Evolutionary conservation across 2,797 vertebrate genomes (phyloP), one percentile per base, ranked within the genome.

Genomic region (Austrolebias charrua): DNA sequence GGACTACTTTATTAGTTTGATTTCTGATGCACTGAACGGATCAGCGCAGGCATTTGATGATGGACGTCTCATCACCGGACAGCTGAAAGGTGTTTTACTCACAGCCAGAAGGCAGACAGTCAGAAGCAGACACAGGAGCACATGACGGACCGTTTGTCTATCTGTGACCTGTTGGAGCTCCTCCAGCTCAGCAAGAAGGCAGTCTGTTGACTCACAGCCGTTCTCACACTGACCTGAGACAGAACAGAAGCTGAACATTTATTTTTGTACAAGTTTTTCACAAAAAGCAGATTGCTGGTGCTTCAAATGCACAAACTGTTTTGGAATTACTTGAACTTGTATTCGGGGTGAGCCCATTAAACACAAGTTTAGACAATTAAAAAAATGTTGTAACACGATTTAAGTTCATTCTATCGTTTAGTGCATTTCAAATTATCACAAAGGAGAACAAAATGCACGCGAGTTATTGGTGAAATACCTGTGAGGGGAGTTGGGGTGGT

Each of bases 101-200:
- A 73, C 63, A 58, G 64, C 70, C 18, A 73, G 54, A 40, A 73
- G 70, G 70, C 49, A 57, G 48, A 73, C 70, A 19, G 10, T 67
- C 54, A 73, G 55, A 13, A 73, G 70, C 18, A 73, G 55, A 67
- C 70, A 73, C 49, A 66, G 38, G 43, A 72, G 52, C 40, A 52
- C 91, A 0, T 99, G 96, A 80, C 96, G 95, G 56, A 91, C 93
- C 86, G 94, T 88, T 86, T 98, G 92, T 75, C 88, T 91, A 63
- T 98, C 95, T 66, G 84, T 65, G 0, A 75, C 91, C 73, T 95
- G 94, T 18, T 92, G 89, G 20, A 87, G 92, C 48, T 95, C 93
- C 73, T 98, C 96, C 63, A 94, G 95, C 76, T 94, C 89, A 52
- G 86, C 92, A 61, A 98, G 89, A 8, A 94, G 80, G 55, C 97